Percentiles rank a stretch among this genome's conserved stretches.
These are phyloP conservation scores for Pituophis catenifer DNA, from an alignment of 2,113 vertebrate species.

Conservation along the genomic window DNA sequence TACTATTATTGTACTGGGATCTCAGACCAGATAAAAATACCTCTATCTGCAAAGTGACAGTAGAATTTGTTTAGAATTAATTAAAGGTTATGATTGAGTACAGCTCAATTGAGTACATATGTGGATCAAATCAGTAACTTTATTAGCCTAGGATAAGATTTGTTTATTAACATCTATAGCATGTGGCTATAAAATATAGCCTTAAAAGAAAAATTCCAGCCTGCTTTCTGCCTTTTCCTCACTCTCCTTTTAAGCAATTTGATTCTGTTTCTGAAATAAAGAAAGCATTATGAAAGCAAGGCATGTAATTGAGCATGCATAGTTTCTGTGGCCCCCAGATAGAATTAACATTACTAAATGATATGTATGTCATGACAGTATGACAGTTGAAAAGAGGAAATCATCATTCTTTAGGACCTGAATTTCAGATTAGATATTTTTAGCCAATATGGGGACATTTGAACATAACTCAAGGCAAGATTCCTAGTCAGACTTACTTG, in stretches of 20 bases:
- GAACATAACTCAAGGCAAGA: neutral
- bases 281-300: neutral
- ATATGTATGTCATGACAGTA: neutral
- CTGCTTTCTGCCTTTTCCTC: neutral
- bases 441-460: neutral
- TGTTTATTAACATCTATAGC: conserved; percentile 58
- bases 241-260: neutral
- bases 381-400: neutral
- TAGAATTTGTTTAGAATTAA: conserved; percentile 63
- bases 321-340: neutral
- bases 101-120: neutral
- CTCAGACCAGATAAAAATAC: neutral
- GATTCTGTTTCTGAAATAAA: neutral
- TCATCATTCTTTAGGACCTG: neutral
- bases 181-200: conserved; percentile 48
- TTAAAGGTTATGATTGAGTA: conserved; percentile 37
- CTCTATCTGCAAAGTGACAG: conserved; percentile 44
- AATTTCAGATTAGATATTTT: neutral
- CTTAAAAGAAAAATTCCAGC: fast-evolving
- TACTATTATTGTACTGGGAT: no score
- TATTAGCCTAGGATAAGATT: conserved; percentile 30
- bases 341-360: neutral
- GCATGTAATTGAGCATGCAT: neutral
- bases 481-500: neutral
- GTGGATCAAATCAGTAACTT: conserved; percentile 53